phyloP scores from a whole-genome alignment of 2,888 invertebrate genomes.

The Ceramica pisi region DNA sequence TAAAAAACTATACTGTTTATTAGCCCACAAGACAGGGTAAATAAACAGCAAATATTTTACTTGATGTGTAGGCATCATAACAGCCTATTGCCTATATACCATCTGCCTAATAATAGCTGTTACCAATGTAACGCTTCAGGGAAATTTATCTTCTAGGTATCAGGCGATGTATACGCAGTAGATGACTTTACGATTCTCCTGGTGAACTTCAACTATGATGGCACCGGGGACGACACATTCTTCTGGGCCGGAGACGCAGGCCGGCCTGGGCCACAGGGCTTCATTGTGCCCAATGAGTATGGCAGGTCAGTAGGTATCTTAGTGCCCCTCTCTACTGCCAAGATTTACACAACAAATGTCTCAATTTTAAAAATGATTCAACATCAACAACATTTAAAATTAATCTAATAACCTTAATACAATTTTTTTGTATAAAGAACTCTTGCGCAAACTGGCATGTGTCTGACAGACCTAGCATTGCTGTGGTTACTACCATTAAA shows the following conservation, averaged over 20 bases:
- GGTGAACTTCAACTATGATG: constrained; percentile 96
- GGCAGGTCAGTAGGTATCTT: constrained; percentile 93
- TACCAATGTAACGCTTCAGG: background rate
- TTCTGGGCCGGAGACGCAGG: constrained; percentile 98
- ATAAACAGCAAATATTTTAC: background rate
- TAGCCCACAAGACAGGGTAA: too few relatives aligned
- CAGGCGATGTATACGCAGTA: constrained; percentile 97
- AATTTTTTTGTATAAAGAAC: background rate
- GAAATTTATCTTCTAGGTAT: constrained; percentile 90
- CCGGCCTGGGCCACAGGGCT: constrained; percentile 97
- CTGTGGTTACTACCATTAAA: too few relatives aligned
- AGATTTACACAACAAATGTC: background rate
- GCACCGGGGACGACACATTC: constrained; percentile 97
- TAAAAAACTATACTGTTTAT: background rate
- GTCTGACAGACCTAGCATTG: background rate
- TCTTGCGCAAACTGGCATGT: background rate
- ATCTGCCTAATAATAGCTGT: background rate
- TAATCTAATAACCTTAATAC: background rate
- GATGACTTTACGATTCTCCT: constrained; percentile 96
- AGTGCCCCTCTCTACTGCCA: background rate
- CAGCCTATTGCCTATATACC: too few relatives aligned
- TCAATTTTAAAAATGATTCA: background rate
- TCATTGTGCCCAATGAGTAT: constrained; percentile 96
- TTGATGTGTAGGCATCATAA: background rate
- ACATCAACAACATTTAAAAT: background rate